Percentiles rank a stretch among this genome's conserved stretches.
These are phyloP conservation scores for Didymodactylos carnosus DNA, from an alignment of 2,888 invertebrate species.

Conservation along the genomic window DNA sequence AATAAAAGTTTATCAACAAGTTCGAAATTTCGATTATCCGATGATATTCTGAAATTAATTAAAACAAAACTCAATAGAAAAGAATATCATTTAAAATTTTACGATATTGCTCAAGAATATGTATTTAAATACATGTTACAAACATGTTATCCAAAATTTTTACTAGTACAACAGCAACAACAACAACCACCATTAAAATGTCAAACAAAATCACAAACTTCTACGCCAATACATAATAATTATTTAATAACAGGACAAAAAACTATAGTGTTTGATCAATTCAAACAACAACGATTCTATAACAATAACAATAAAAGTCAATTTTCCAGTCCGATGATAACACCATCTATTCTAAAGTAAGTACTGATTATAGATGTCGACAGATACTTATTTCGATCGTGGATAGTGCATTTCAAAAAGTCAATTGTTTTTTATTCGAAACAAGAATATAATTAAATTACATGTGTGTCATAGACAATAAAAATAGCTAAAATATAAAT, in stretches of 20 bases:
- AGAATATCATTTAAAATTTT: background rate
- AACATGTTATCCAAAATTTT: background rate
- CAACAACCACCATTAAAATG: background rate
- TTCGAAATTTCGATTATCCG: background rate
- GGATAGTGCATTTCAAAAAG: too few species aligned
- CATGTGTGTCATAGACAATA: too few species aligned
- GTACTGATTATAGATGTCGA: too few species aligned
- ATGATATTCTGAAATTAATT: background rate
- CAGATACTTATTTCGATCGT: too few species aligned
- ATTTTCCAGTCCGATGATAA: too few species aligned
- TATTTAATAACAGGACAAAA: background rate
- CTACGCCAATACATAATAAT: background rate
- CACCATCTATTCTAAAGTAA: too few species aligned
- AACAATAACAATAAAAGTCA: too few species aligned
- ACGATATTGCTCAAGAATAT: background rate
- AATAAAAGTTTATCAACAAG: background rate
- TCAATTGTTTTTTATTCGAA: too few species aligned
- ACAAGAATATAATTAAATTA: too few species aligned
- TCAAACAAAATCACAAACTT: background rate
- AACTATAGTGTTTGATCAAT: background rate
- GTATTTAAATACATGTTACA: background rate
- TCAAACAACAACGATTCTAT: background rate
- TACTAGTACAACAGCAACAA: background rate
- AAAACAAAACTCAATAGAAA: background rate
- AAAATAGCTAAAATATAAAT: too few species aligned